These are phyloP conservation scores for Oreortyx pictus DNA, from an alignment of 2,797 vertebrate genomes.

Conservation along the genomic window DNA sequence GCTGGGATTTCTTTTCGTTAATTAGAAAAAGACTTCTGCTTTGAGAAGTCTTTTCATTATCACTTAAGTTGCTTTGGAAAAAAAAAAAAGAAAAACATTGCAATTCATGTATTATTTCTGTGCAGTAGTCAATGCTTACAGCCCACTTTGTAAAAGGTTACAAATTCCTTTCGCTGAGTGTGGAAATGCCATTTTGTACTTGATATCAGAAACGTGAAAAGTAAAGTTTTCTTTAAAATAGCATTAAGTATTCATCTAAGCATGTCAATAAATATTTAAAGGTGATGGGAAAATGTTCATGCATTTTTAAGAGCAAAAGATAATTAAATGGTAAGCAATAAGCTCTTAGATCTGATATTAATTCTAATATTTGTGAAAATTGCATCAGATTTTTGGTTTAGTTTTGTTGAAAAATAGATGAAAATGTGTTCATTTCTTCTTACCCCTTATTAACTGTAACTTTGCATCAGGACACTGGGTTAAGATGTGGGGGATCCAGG, in stretches of 20 bases:
- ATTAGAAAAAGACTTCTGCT: neutral
- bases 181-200: neutral
- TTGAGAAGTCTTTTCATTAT: neutral
- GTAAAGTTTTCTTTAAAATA: neutral
- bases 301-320: neutral
- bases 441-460: neutral
- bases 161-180: neutral
- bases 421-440: rapidly evolving
- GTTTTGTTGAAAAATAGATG: neutral
- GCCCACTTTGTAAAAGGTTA: neutral
- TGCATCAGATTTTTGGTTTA: neutral
- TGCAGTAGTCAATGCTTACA: neutral
- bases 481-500: neutral
- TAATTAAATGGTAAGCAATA: neutral
- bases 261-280: neutral
- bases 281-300: neutral
- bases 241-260: neutral
- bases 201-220: rapidly evolving
- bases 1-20: neutral
- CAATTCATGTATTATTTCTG: neutral
- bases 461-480: neutral
- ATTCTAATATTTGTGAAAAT: neutral
- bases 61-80: neutral
- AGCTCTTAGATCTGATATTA: neutral
- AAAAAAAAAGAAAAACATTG: neutral